Base-by-base conservation (phyloP, 1,140 invertebrate species). In the Bradysia coprophila region DNA sequence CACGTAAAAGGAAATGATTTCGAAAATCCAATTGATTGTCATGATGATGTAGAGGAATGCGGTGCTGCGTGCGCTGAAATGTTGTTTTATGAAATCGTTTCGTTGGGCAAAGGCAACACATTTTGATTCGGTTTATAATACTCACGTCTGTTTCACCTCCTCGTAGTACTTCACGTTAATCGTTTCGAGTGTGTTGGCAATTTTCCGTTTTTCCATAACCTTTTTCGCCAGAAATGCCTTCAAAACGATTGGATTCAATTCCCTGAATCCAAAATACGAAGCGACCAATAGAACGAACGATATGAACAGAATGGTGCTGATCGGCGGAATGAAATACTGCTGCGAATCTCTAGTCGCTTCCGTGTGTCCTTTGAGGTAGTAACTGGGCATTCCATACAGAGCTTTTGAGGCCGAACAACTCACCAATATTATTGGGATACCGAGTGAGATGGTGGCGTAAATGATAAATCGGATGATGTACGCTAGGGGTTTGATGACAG, bases 1-100 rank as follows among this genome's bases (percentile, higher is more conserved):
- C 3, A 38, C 18, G 24, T 42, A 34, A 24, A 34, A 42, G 18
- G 41, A 36, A 21, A 42, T 23, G 21, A 42, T 42, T 42, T 42
- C 41, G 21, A 42, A 36, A 22, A 42, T 42, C 41, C 31, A 36
- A 36, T 34, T 36, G 15, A 42, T 16, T 36, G 41, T 36, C 41
- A 42, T 42, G 15, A 42, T 23, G 13, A 34, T n/a, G 22, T 19
- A 34, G 11, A 42, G 28, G 21, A 34, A 42, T 13, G 41, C 41
- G 11, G 32, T 36, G 22, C 41, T 42, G 23, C 37, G 21, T 20
- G 33, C 23, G 19, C 41, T 42, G 22, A 24, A 28, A 21, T 16
- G n/a, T n/a, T n/a, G n/a, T n/a, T n/a, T n/a, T n/a, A n/a, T n/a
- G n/a, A n/a, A n/a, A n/a, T n/a, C n/a, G n/a, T n/a, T n/a, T n/a